phyloP scores from a whole-genome alignment of 2,797 vertebrate genomes.

The Rhynchotus rufescens region DNA sequence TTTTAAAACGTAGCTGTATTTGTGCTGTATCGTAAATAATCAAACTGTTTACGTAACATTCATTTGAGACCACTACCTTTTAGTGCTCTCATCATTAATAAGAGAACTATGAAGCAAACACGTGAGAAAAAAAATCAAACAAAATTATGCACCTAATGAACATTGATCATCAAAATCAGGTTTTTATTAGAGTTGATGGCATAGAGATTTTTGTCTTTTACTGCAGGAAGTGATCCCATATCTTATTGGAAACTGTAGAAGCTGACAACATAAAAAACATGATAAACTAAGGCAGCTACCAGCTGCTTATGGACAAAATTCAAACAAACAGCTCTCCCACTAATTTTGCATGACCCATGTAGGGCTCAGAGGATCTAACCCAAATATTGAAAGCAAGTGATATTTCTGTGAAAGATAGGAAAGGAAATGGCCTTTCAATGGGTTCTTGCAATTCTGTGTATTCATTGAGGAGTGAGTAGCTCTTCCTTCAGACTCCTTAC shows the following conservation, averaged over 20 bases:
- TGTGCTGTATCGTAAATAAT: conserved; percentile 69
- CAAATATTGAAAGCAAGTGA: not conserved
- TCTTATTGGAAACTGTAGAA: not conserved
- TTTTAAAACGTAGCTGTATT: conserved; percentile 67
- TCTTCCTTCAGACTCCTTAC: conserved; percentile 29
- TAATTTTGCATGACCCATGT: not conserved
- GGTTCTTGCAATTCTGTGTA: not conserved
- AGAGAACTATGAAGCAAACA: conserved; percentile 36
- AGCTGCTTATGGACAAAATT: not conserved
- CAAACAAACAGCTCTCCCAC: not conserved
- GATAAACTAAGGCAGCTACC: not conserved
- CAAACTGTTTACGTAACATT: conserved; percentile 49
- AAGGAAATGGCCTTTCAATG: not conserved
- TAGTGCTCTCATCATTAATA: not conserved
- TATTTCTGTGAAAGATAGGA: not conserved
- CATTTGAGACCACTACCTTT: not conserved
- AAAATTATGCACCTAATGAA: conserved; percentile 22
- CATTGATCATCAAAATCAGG: conserved; percentile 2
- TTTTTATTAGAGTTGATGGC: not conserved
- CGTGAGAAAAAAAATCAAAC: not conserved
- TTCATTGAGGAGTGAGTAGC: not conserved
- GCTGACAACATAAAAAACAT: not conserved
- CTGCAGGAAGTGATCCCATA: not conserved
- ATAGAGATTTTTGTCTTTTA: not conserved
- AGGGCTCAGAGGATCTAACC: not conserved